Base-by-base conservation (phyloP, 2,888 invertebrate species). In the Colletes collaris region DNA sequence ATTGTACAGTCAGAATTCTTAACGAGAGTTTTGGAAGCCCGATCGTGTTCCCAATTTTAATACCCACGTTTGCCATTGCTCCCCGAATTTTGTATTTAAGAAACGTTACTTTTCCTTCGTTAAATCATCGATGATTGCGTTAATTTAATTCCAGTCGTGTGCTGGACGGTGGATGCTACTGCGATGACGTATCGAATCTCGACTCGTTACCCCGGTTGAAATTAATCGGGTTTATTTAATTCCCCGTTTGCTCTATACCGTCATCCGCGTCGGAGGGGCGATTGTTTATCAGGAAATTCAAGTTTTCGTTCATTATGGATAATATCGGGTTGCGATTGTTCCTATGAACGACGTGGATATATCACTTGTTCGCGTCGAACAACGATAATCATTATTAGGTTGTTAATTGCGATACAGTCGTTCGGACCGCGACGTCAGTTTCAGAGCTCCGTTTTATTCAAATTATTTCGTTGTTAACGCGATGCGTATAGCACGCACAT, bases 361-460 rank as follows among this genome's bases (percentile, higher is more conserved):
- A 60, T 27, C 40, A 5, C 13, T 46, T 5, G 56, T 66, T 46
- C 35, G 27, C 68, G 10, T 35, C 44, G 56, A 69, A 62, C 55
- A 59, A 67, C 55, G 66, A 79, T 80, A 81, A 69, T 69, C 58
- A 63, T 73, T 77, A 69, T 73, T n/a, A 50, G 58, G 44, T 16
- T 53, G 76, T 66, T 80, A 80, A 81, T 81, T 76, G 52, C 49
- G 27, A 58, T 27, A 56, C 55, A 50, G 65, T 16, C 40, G 19
- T 69, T 37, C 3, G 11, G 10, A 40, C 11, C 10, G 16, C 49
- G 40, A 10, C 27, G 13, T 40, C 46, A n/a, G 16, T 40, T 4
- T 35, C 50, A 13, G 11, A 7, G 10, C 40, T 37, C 55, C 69
- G 76, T 71, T 72, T 79, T 59, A 69, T 71, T 64, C 63, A 67